These are phyloP conservation scores for Spinus pinus DNA, from an alignment of 2,797 vertebrate genomes.

Conservation along the genomic window DNA sequence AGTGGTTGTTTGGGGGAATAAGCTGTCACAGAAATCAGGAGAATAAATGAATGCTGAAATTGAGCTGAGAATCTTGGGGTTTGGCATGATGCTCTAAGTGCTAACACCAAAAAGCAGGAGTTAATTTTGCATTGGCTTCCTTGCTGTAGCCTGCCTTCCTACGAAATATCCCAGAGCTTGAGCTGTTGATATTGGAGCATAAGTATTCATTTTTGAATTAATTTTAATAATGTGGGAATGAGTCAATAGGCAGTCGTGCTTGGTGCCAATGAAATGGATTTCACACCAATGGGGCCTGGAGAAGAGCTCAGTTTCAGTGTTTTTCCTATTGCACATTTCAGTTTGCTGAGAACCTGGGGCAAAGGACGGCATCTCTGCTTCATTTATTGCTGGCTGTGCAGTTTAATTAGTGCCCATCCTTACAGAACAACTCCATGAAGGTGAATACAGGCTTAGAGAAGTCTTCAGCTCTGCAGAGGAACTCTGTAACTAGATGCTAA, in stretches of 20 bases:
- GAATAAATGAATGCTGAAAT: neutral
- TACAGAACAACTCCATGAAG: neutral
- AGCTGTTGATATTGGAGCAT: neutral
- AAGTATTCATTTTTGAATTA: neutral
- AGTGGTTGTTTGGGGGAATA: neutral
- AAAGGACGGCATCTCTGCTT: slow-evolving; percentile 4
- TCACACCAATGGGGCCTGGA: neutral
- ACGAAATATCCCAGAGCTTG: neutral
- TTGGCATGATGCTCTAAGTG: neutral
- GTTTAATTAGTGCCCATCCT: slow-evolving; percentile 17
- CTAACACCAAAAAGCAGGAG: neutral
- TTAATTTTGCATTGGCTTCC: neutral
- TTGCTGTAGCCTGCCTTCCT: neutral
- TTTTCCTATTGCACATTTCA: neutral
- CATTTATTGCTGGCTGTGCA: slow-evolving; percentile 31
- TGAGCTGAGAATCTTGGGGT: neutral
- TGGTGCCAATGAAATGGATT: neutral
- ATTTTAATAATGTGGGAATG: neutral
- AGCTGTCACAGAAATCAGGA: neutral
- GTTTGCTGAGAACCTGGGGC: neutral
- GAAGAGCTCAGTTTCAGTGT: neutral
- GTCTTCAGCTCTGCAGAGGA: neutral
- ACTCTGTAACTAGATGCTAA: slow-evolving; percentile 18
- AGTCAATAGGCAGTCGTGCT: neutral
- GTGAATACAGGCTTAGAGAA: neutral